These are phyloP conservation scores for Lordiphosa andalusiaca DNA, from an alignment of 2,888 invertebrate species.

Conservation along the genomic window DNA sequence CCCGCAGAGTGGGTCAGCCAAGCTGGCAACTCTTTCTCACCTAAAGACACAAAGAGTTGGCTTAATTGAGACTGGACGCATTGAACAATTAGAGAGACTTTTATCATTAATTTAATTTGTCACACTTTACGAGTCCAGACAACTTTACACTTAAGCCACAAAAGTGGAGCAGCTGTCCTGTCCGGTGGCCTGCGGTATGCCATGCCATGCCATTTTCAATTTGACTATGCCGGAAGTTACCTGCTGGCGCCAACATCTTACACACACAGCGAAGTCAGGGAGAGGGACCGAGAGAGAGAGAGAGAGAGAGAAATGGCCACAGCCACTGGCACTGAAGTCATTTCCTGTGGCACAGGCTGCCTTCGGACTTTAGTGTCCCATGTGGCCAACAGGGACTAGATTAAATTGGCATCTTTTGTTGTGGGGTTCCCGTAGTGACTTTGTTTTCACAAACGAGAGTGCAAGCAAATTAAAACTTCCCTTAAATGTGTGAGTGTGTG, in stretches of 20 bases:
- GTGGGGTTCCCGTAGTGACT: constrained; percentile 62
- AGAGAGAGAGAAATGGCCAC: constrained; percentile 1
- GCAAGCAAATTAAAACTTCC: constrained; percentile 68
- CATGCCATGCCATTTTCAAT: constrained; percentile 70
- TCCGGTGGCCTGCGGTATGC: constrained; percentile 26
- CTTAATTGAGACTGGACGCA: constrained; percentile 62
- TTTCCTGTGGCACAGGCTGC: constrained; percentile 55
- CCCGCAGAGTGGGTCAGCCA: constrained; percentile 3
- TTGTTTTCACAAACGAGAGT: constrained; percentile 65
- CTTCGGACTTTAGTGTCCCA: constrained; percentile 63
- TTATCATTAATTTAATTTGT: constrained; percentile 74
- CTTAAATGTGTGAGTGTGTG: constrained; percentile 29
- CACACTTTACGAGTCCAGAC: constrained; percentile 69
- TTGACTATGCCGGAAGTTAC: constrained; percentile 75
- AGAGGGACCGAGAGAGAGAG: no score
- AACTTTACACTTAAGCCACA: constrained; percentile 65
- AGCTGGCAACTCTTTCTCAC: constrained; percentile 13
- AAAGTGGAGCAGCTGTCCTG: constrained; percentile 65
- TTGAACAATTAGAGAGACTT: constrained; percentile 73
- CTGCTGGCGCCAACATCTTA: constrained; percentile 67
- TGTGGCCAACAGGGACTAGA: constrained; percentile 78
- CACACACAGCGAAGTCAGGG: constrained; percentile 20
- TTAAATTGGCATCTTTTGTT: constrained; percentile 79
- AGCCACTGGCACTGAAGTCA: constrained; percentile 64
- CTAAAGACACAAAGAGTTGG: constrained; percentile 12